Evolutionary conservation across 1,140 invertebrate genomes (phyloP).

Genomic region (Drosophila parabipectinata): DNA sequence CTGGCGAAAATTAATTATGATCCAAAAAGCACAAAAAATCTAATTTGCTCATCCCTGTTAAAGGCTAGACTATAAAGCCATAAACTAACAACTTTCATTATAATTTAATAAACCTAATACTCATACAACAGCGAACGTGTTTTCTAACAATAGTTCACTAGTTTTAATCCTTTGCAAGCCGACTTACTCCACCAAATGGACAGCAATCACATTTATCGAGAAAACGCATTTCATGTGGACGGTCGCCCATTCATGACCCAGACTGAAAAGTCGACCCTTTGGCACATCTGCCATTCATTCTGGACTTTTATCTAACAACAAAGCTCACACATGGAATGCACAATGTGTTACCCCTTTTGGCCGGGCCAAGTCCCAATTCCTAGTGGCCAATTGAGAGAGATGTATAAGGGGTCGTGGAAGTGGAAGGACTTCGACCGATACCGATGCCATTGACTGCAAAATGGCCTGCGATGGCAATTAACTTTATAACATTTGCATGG

Average conservation of each 20-base stretch:
- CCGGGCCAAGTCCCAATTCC: constrained; percentile 8
- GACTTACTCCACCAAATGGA: background rate
- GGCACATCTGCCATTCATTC: constrained; percentile 37
- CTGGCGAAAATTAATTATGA: no score
- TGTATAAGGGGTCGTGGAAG: background rate
- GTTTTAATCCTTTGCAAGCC: background rate
- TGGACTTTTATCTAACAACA: constrained; percentile 52
- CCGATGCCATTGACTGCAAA: constrained; percentile 41
- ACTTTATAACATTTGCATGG: constrained; percentile 79
- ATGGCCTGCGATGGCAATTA: constrained; percentile 69
- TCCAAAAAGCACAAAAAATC: background rate
- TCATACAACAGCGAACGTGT: no score
- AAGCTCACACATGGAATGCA: constrained; percentile 26
- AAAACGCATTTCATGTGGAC: constrained; percentile 15
- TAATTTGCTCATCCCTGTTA: background rate
- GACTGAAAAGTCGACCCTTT: background rate
- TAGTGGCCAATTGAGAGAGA: constrained; percentile 4
- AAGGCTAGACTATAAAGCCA: no score
- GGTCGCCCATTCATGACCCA: background rate
- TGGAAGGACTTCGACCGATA: background rate
- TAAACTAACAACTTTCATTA: no score
- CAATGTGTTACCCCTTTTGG: constrained; percentile 22
- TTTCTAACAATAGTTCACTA: background rate
- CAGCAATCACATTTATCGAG: constrained; percentile 13
- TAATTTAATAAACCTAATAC: no score